Conservation (phyloP, 2,797 vertebrate genomes). For the Anguilla pacifica region DNA sequence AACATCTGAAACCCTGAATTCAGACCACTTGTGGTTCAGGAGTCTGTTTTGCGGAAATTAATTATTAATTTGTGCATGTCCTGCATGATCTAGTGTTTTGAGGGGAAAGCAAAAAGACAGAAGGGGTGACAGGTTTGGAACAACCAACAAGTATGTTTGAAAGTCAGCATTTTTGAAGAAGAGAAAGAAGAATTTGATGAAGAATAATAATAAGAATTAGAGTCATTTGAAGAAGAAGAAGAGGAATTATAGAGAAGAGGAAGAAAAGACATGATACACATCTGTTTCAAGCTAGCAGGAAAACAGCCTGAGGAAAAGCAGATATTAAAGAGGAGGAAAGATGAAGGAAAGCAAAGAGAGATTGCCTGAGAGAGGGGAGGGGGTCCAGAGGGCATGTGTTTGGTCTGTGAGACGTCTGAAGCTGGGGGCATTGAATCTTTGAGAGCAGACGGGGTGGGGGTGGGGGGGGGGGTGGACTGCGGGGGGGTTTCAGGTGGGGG, state of each 20-base stretch:
- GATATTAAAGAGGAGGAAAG: neutral
- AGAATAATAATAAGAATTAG: neutral
- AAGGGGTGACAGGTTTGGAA: neutral
- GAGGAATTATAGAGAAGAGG: neutral
- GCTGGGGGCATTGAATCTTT: neutral
- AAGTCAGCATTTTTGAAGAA: neutral
- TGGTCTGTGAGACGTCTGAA: neutral
- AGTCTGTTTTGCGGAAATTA: neutral
- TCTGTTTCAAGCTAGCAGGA: slow-evolving; percentile 1
- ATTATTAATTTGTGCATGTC: neutral
- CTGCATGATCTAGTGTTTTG: neutral
- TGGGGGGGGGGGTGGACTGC: neutral
- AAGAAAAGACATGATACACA: neutral
- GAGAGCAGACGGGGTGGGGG: neutral
- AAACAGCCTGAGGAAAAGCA: neutral
- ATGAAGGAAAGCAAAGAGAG: neutral
- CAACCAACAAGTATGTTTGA: neutral
- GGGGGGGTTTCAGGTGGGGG: neutral
- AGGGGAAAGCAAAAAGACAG: neutral
- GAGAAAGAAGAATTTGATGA: neutral
- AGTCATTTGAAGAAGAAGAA: neutral
- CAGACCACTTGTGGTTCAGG: neutral
- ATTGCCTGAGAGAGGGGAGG: neutral
- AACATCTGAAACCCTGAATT: neutral
- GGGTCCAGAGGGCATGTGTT: neutral